Percentiles rank a stretch among this genome's conserved stretches.
phyloP scores from a whole-genome alignment of 2,888 invertebrate genomes.

The Griposia aprilina region DNA sequence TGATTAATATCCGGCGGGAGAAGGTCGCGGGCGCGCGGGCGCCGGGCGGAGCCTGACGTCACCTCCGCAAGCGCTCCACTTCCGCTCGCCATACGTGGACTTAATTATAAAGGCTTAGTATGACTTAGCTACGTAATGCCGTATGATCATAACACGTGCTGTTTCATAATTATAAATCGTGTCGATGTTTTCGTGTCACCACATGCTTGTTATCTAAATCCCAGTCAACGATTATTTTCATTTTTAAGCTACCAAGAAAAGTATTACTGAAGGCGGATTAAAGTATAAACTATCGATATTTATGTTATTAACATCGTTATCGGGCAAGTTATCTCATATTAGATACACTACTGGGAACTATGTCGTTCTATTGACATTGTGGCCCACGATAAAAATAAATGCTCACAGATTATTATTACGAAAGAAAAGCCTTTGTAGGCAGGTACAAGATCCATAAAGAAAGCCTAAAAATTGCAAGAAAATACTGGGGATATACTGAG shows the following conservation, averaged over 20 bases:
- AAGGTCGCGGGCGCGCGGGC: conserved; percentile 85
- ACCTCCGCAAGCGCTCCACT: conserved; percentile 84
- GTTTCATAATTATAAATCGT: conserved; percentile 25
- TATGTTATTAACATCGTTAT: conserved; percentile 34
- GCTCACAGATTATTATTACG: conserved; percentile 18
- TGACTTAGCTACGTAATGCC: neutral
- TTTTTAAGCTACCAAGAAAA: conserved; percentile 31
- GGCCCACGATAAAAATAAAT: conserved; percentile 29
- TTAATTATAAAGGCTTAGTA: conserved; percentile 70
- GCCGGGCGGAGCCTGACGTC: conserved; percentile 83
- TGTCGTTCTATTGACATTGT: conserved; percentile 33
- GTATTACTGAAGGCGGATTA: conserved; percentile 37
- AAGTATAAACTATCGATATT: conserved; percentile 20
- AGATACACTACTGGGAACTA: conserved; percentile 47
- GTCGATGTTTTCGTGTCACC: conserved; percentile 24
- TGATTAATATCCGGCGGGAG: conserved; percentile 89
- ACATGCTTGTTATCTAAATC: conserved; percentile 38
- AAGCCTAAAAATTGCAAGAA: conserved; percentile 12
- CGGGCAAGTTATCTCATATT: conserved; percentile 33
- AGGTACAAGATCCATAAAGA: neutral
- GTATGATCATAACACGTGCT: conserved; percentile 26
- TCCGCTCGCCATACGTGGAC: conserved; percentile 82
- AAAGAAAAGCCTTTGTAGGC: conserved; percentile 3
- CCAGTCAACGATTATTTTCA: conserved; percentile 31
- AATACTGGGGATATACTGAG: neutral